Base-by-base conservation (phyloP, 2,888 invertebrate species). In the Folsomia candida region DNA sequence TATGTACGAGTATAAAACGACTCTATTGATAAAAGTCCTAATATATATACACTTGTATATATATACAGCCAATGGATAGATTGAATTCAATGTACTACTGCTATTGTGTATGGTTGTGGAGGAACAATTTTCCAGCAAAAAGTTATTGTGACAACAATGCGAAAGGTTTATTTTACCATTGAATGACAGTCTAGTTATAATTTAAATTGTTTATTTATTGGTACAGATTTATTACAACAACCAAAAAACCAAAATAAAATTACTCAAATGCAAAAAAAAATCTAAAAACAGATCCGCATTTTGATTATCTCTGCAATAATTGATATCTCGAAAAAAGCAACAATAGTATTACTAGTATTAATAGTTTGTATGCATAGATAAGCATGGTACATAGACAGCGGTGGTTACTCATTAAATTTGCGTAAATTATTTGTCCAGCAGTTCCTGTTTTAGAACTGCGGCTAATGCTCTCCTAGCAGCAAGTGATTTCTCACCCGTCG, bases 381-480 rank as follows among this genome's bases (percentile, higher is more conserved):
- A n/a, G n/a, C n/a, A n/a, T n/a, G n/a, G n/a, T n/a, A n/a, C n/a
- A n/a, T n/a, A n/a, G n/a, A n/a, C n/a, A n/a, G n/a, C n/a, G n/a
- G n/a, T n/a, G n/a, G n/a, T n/a, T n/a, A n/a, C n/a, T n/a, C n/a
- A n/a, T n/a, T 47, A 11, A 47, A 47, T 60, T 60, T 60, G 11
- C 14, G 14, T 60, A 24, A 63, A 67, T 64, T 58, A 70, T 63
- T 85, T 84, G 75, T 89, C 89, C 68, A 94, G 91, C 4, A 96
- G 93, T 86, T 96, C 95, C 62, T 90, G 87, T 83, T 92, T 91
- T 65, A 96, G 86, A 80, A 92, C 88, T 76, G 91, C 90, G 2
- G 94, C 94, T 67, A 96, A 87, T 0, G 93, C 92, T 80, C 90
- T 88, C 25, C 95, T 87, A 73, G 94, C 87, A 80, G 92, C 91